phyloP scores from a whole-genome alignment of 2,888 invertebrate species.

The Oegoconia quadripuncta region DNA sequence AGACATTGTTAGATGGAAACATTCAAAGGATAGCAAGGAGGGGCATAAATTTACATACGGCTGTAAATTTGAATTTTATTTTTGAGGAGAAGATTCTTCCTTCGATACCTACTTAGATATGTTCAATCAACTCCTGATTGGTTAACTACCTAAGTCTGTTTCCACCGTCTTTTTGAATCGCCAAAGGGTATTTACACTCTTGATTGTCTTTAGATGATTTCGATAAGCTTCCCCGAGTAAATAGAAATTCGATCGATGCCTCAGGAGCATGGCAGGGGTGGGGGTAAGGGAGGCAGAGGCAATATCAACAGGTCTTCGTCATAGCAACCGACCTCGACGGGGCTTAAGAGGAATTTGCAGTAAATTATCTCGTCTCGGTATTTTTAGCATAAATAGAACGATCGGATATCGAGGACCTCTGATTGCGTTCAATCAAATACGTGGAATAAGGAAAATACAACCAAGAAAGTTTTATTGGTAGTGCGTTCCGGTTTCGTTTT shows the following conservation, averaged over 20 bases:
- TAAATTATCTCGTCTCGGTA: conserved; percentile 29
- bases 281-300: conserved; percentile 10
- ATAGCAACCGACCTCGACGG: conserved; percentile 29
- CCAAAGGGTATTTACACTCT: conserved; percentile 14
- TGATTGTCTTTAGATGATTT: conserved; percentile 23
- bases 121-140: not conserved
- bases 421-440: not conserved
- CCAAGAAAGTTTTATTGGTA: no score
- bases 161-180: conserved; percentile 8
- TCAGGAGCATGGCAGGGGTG: not conserved
- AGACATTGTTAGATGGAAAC: no score
- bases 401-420: not conserved
- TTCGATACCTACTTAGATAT: not conserved
- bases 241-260: conserved; percentile 22
- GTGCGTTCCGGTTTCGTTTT: not conserved
- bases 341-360: conserved; percentile 24
- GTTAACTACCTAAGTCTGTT: not conserved
- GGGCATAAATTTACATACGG: not conserved
- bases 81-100: not conserved
- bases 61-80: not conserved
- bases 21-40: no score
- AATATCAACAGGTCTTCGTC: conserved; percentile 42
- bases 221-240: conserved; percentile 26
- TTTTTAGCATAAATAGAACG: conserved; percentile 13
- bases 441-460: no score